phyloP scores from a whole-genome alignment of 2,113 vertebrate genomes.

The Menidia beryllina region DNA sequence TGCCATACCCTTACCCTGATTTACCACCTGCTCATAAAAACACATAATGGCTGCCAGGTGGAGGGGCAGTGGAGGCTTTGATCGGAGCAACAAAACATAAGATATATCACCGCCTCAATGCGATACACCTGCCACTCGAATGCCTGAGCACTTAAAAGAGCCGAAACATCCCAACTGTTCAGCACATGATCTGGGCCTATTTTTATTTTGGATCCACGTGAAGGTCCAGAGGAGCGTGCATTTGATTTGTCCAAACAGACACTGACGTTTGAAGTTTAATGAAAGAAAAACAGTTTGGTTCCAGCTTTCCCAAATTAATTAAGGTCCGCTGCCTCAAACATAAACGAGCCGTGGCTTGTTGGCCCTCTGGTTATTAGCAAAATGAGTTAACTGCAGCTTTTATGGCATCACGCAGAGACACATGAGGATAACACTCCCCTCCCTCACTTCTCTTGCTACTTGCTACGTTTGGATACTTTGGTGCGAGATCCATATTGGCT shows the following conservation, averaged over 20 bases:
- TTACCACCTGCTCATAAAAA: conserved; percentile 27
- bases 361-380: conserved; percentile 27
- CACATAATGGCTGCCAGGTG: conserved; percentile 36
- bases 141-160: conserved; percentile 1
- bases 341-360: conserved; percentile 12
- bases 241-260: neutral
- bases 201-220: neutral
- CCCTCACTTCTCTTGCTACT: conserved; percentile 12
- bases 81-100: conserved; percentile 27
- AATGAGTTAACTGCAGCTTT: conserved; percentile 50
- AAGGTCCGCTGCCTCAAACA: neutral
- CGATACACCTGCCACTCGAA: conserved; percentile 32
- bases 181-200: neutral
- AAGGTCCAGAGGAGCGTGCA: neutral
- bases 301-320: neutral
- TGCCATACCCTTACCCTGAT: conserved; percentile 39
- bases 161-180: conserved; percentile 12
- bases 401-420: conserved; percentile 22
- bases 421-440: conserved; percentile 16
- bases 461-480: conserved; percentile 26
- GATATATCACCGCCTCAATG: conserved; percentile 29
- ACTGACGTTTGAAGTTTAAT: neutral
- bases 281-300: neutral
- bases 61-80: conserved; percentile 37
- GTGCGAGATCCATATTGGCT: conserved; percentile 25